Base-by-base conservation (phyloP, 1,140 invertebrate genomes). In the Venustaconcha ellipsiformis region DNA sequence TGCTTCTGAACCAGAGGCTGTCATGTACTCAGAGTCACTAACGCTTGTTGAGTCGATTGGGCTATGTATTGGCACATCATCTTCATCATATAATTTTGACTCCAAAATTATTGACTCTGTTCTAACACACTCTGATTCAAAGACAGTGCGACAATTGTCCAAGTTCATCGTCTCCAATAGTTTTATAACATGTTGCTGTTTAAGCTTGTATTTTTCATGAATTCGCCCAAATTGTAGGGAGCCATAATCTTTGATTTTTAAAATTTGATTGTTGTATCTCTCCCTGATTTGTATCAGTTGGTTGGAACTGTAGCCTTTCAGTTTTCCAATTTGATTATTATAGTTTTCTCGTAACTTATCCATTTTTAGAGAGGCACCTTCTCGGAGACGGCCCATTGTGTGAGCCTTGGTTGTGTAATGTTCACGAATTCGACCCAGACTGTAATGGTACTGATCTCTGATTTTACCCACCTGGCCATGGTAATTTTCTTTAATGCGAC, bases 91-190 rank as follows among this genome's bases (percentile, higher is more conserved):
- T 4, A 67, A 23, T 37, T 68, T 70, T 15, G 75, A 77, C 20
- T 77, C 64, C 60, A 77, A 67, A n/a, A 91, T 81, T 79, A 90
- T 87, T 2, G 95, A 95, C 83, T 96, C 95, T 72, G 94, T 94
- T 18, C 94, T 90, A 0, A 94, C 94, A 89, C 95, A 96, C 57
- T 89, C 88, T 0, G 94, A 95, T 48, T 89, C 88, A 17, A 89
- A 82, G 13, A 89, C 87, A 59, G 95, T 93, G 86, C 96, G 97
- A 87, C 97, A 97, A 88, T 98, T 96, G 79, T 98, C 94, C 89
- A 98, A 95, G n/a, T 96, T 96, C 80, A 99, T 91, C 86, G 96
- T 97, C 87, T 99, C 97, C 57, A 99, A 88, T 1, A 99, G 94
- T 88, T 98, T 98, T 89, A 97, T 96, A 13, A 99, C 89, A 6